phyloP scores from a whole-genome alignment of 2,113 vertebrate genomes.

The Tyto alba region DNA sequence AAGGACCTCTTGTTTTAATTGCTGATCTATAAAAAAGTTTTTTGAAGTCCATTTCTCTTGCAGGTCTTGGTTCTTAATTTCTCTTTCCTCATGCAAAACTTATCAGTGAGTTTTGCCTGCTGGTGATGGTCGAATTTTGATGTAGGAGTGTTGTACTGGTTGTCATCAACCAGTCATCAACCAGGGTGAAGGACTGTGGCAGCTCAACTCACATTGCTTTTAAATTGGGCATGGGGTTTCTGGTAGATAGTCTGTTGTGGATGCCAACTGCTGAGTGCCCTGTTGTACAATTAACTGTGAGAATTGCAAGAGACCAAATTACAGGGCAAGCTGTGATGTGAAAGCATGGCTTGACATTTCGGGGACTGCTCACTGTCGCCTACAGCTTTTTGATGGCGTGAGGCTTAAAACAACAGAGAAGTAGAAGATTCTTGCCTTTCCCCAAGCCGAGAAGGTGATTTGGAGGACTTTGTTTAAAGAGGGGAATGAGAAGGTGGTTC shows the following conservation, averaged over 20 bases:
- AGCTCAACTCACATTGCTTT: rapidly evolving
- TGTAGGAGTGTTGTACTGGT: not conserved
- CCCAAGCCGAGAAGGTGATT: not conserved
- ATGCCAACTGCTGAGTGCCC: not conserved
- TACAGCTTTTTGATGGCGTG: not conserved
- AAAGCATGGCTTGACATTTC: not conserved
- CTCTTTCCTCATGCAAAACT: not conserved
- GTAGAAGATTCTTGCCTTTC: not conserved
- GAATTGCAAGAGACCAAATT: not conserved
- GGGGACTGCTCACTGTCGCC: not conserved
- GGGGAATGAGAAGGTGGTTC: not conserved
- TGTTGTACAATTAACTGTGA: not conserved
- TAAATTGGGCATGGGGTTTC: not conserved
- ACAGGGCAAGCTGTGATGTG: not conserved
- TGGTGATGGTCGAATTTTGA: not conserved
- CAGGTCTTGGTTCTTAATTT: not conserved
- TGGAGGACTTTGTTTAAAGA: not conserved
- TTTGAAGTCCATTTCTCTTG: not conserved
- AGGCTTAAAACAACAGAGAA: not conserved
- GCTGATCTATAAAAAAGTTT: not conserved
- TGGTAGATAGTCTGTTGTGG: not conserved
- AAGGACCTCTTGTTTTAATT: not conserved
- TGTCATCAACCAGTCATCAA: too few relatives aligned
- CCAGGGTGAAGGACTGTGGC: not conserved
- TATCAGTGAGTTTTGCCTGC: not conserved